phyloP scores from a whole-genome alignment of 2,797 vertebrate genomes.

The Aldrovandia affinis region DNA sequence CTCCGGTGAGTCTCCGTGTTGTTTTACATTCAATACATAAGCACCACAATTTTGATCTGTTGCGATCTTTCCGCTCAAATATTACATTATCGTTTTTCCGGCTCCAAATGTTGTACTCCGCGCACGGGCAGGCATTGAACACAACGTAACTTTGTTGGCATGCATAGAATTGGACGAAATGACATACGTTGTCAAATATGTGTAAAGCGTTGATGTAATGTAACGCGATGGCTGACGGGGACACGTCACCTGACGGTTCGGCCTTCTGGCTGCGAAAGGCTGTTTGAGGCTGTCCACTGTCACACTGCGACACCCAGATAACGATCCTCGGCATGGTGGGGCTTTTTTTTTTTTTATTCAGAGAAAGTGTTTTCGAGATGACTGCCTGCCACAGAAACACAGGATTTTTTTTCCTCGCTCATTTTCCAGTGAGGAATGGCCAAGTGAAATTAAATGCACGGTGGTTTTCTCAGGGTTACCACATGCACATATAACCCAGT shows the following conservation, averaged over 20 bases:
- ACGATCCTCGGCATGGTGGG: not conserved
- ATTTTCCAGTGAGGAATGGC: conserved; percentile 57
- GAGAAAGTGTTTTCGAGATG: not conserved
- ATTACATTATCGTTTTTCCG: not conserved
- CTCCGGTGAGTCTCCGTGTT: conserved; percentile 82
- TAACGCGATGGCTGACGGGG: not conserved
- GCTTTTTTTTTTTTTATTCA: conserved; percentile 46
- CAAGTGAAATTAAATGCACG: not conserved
- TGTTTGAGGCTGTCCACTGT: not conserved
- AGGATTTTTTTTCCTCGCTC: conserved; percentile 54
- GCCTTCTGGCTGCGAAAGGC: not conserved
- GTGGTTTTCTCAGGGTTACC: conserved; percentile 11
- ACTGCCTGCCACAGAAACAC: conserved; percentile 32
- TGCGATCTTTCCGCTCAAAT: not conserved
- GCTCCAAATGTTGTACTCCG: not conserved
- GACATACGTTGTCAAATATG: too few relatives aligned
- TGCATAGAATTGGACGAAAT: not conserved
- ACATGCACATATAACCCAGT: conserved; percentile 24
- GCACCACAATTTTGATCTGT: not conserved
- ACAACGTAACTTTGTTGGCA: not conserved
- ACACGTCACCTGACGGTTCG: not conserved
- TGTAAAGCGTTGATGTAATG: not conserved
- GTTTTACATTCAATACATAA: not conserved
- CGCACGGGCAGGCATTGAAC: too few relatives aligned
- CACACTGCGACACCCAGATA: not conserved